Evolutionary conservation across 2,797 vertebrate genomes (phyloP).

Genomic region (Mus spretus): DNA sequence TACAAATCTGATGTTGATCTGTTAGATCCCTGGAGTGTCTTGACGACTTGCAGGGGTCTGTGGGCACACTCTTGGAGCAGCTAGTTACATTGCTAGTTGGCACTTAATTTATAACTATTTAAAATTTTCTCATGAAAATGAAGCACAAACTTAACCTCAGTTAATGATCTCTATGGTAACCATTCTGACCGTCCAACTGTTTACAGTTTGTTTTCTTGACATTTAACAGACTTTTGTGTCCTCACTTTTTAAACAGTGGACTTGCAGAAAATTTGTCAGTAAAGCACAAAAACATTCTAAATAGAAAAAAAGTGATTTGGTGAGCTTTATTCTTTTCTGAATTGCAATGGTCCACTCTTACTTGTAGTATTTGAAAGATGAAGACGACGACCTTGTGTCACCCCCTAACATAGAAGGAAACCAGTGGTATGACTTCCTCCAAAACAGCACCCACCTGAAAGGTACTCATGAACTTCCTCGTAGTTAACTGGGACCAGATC

Average conservation of each 20-base stretch:
- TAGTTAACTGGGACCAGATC: not conserved
- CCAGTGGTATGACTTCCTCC: constrained; percentile 97
- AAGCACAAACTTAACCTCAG: not conserved
- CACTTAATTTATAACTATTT: not conserved
- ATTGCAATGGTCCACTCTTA: constrained; percentile 50
- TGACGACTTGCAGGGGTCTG: not conserved
- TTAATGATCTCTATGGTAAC: not conserved
- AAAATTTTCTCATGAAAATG: not conserved
- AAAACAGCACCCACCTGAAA: constrained; percentile 94
- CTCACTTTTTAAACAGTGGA: not conserved
- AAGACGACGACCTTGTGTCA: constrained; percentile 97
- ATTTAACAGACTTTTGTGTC: not conserved
- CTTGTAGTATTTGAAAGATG: constrained; percentile 97
- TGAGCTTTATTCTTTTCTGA: not conserved
- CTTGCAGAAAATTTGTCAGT: constrained; percentile 32
- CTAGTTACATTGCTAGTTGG: not conserved
- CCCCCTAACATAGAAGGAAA: constrained; percentile 97
- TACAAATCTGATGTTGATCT: not conserved
- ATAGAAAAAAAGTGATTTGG: not conserved
- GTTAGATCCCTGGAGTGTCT: not conserved
- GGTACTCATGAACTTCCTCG: constrained; percentile 86
- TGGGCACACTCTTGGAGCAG: not conserved
- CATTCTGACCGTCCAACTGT: constrained; percentile 29
- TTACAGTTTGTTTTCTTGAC: constrained; percentile 8
- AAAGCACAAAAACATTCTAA: not conserved